These are phyloP conservation scores for Daubentonia madagascariensis DNA, from an alignment of 2,113 vertebrate species.

Conservation along the genomic window DNA sequence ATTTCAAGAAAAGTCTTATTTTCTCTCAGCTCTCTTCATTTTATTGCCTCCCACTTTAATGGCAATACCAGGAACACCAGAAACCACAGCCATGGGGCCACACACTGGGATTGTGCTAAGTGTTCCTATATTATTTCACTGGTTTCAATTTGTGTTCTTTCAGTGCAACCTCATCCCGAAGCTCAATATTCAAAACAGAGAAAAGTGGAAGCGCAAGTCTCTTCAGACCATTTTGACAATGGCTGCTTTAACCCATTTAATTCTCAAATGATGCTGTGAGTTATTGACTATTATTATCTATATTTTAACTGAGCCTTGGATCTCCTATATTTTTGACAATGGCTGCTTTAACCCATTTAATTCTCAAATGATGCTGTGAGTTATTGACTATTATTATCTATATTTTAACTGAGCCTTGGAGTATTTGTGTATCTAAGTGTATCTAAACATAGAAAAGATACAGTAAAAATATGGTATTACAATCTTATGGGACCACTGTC, in stretches of 20 bases:
- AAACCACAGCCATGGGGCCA: rapidly evolving
- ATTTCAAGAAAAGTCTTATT: neutral
- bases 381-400: neutral
- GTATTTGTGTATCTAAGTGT: neutral
- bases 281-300: neutral
- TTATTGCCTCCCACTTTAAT: neutral
- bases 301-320: neutral
- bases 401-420: neutral
- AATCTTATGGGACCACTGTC: neutral
- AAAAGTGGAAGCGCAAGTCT: neutral
- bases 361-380: neutral
- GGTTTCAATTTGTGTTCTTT: neutral
- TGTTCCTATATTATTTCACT: neutral
- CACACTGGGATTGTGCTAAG: no score
- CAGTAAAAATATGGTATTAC: neutral
- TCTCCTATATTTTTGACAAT: neutral
- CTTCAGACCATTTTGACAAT: neutral
- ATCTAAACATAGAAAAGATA: neutral
- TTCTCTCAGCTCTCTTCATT: neutral
- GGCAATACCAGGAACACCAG: neutral
- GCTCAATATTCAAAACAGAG: neutral
- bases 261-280: neutral
- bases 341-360: neutral
- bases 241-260: neutral
- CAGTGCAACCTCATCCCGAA: neutral